Evolutionary conservation across 2,113 vertebrate genomes (phyloP), one percentile per base, ranked within the genome.

Genomic region (Sebastes schlegelii): DNA sequence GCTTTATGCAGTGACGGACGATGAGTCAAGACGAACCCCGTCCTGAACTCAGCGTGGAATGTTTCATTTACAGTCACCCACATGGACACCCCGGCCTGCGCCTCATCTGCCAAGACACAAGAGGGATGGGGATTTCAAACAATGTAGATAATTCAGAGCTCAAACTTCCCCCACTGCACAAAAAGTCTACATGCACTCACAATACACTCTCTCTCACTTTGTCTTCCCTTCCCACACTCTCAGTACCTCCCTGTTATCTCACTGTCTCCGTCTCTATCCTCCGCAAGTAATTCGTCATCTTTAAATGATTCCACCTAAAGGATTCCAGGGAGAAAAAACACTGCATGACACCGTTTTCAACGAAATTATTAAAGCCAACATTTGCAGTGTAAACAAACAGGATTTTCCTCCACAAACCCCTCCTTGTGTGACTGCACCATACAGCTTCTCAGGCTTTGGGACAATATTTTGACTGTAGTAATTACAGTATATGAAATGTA

Each of bases 391-490:
- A 93, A 91, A 87, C 86, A 91, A 86, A 84, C 77, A 88, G 60
- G 62, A 77, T 88, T 86, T 92, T 77, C 62, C 79, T 60, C 77
- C 84, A 93, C 91, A 95, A 72, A 19, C 86, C 74, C n/a, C 74
- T 65, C 83, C 76, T 91, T 94, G 88, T 93, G 90, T 82, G 86
- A 34, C 49, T 73, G 58, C 83, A 69, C 86, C 82, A 84, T 82
- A 85, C 82, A 77, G 84, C 80, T 92, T 83, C 79, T 85, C 78
- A 43, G 52, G 69, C 79, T 85, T 80, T 88, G 72, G 89, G 84
- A 90, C 83, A 91, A 92, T 94, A 92, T 94, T 93, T 94, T 92
- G 82, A 92, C 81, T 91, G 89, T 54, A 84, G 85, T 78, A 90
- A 86, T 88, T 88, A 64, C 72, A 79, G 77, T 51, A 83, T 82